A percentile compares a stretch with the other conserved stretches of the same genome.
These are phyloP conservation scores for Drosophila navojoa DNA, from an alignment of 1,140 invertebrate species.

Conservation along the genomic window DNA sequence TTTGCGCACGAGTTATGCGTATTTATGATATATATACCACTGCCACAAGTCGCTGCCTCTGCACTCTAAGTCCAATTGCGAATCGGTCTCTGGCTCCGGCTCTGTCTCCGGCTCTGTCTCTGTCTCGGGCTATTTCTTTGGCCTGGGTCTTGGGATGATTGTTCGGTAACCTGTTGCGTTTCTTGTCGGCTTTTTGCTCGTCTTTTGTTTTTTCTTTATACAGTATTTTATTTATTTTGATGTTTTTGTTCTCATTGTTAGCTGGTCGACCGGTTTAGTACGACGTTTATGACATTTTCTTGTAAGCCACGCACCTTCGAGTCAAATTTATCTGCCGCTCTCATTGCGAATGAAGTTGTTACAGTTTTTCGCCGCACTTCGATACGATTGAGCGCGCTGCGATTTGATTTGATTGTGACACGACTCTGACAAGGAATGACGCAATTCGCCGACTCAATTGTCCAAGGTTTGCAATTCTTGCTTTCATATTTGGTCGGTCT, in stretches of 20 bases:
- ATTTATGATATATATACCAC: conserved; percentile 74
- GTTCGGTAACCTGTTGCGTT: conserved; percentile 75
- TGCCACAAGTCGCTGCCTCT: conserved; percentile 14
- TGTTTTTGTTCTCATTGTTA: conserved; percentile 23
- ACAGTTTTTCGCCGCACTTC: conserved; percentile 58
- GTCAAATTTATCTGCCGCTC: conserved; percentile 75
- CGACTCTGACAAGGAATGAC: conserved; percentile 75
- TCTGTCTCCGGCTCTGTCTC: conserved; percentile 35
- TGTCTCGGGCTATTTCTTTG: conserved; percentile 32
- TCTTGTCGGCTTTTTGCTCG: conserved; percentile 70
- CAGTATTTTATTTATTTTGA: conserved; percentile 6
- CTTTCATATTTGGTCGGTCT: conserved; percentile 43
- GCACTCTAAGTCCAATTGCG: conserved; percentile 5
- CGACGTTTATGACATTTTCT: conserved; percentile 75
- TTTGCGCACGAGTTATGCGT: conserved; percentile 81
- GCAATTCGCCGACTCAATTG: conserved; percentile 57
- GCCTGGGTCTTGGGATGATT: conserved; percentile 22
- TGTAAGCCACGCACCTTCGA: conserved; percentile 79
- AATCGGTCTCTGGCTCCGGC: conserved; percentile 5
- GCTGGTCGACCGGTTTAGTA: conserved; percentile 39
- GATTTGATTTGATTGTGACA: conserved; percentile 73
- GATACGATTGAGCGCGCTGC: conserved; percentile 39
- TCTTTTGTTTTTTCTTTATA: conserved; percentile 41
- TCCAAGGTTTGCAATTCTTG: conserved; percentile 41
- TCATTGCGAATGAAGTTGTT: conserved; percentile 77